Evolutionary conservation across 2,888 invertebrate species (phyloP), one percentile per base, ranked within the genome.

Genomic region (Torymus texanus): DNA sequence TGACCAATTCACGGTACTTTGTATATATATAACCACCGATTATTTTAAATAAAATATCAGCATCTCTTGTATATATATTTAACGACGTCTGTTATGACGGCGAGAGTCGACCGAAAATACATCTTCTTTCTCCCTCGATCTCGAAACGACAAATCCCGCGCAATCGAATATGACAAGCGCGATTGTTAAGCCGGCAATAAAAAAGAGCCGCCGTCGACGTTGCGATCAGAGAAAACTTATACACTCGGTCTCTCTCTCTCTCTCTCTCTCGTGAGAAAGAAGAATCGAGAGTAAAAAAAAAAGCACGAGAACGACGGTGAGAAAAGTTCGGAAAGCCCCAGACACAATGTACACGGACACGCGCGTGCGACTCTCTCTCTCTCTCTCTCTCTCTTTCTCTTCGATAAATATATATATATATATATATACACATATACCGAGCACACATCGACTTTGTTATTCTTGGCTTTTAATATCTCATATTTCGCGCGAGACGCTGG

Each of bases 391-490:
- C 24, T 24, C 24, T 24, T 5, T 29, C 29, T 29, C 29, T 29
- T 29, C 29, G 29, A n/a, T n/a, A n/a, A n/a, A n/a, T n/a, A 29
- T 29, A 29, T 29, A 29, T 1, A 29, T 29, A 29, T 29, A 24
- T 24, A 24, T 24, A 3, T 24, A 24, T 3, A 29, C 29, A 29
- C 4, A 29, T 29, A 29, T 5, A 29, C 29, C 3, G 1, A 29
- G 29, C 72, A 75, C 63, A 76, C 66, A 76, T 78, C 66, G 81
- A 79, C 79, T 72, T 77, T 79, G 79, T 81, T 81, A 79, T 79
- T 79, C 81, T 81, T 81, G 81, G 81, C 81, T 81, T 79, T 81
- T 79, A 81, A 81, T 81, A 81, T 81, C 81, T 81, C 81, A 79
- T 79, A 81, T 81, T 79, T 79, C 75, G 81, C 75, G 79, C 70